These are phyloP conservation scores for Chaetorhynchus papuensis DNA, from an alignment of 2,113 vertebrate species.

Conservation along the genomic window DNA sequence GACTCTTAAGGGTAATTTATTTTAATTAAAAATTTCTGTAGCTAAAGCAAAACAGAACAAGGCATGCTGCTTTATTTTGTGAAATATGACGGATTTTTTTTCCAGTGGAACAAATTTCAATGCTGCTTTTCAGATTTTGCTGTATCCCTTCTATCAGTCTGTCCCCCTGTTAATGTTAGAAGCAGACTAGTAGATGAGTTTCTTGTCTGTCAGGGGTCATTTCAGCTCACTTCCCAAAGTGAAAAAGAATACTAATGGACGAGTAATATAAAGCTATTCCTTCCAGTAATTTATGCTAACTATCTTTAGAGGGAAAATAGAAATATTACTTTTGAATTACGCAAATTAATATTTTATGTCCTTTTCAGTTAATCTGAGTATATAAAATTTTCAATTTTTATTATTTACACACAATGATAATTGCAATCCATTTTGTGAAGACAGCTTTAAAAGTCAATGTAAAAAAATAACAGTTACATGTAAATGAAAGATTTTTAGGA, in stretches of 20 bases:
- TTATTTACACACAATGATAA: constrained; percentile 63
- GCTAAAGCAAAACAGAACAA: not conserved
- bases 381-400: constrained; percentile 46
- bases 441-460: constrained; percentile 65
- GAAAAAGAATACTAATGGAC: constrained; percentile 15
- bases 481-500: constrained; percentile 61
- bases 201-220: not conserved
- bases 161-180: not conserved
- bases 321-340: constrained; percentile 49
- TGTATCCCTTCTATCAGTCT: not conserved
- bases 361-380: constrained; percentile 49
- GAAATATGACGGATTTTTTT: not conserved
- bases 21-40: constrained; percentile 17
- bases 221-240: constrained; percentile 27
- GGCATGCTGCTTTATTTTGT: not conserved
- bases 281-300: constrained; percentile 25
- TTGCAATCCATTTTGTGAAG: constrained; percentile 53
- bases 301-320: constrained; percentile 20
- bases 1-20: not conserved
- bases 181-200: not conserved
- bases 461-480: constrained; percentile 58
- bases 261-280: not conserved
- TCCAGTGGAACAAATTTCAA: not conserved
- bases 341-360: constrained; percentile 51
- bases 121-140: not conserved